Conservation (phyloP, 2,113 vertebrate species). For the Globicephala melas region DNA sequence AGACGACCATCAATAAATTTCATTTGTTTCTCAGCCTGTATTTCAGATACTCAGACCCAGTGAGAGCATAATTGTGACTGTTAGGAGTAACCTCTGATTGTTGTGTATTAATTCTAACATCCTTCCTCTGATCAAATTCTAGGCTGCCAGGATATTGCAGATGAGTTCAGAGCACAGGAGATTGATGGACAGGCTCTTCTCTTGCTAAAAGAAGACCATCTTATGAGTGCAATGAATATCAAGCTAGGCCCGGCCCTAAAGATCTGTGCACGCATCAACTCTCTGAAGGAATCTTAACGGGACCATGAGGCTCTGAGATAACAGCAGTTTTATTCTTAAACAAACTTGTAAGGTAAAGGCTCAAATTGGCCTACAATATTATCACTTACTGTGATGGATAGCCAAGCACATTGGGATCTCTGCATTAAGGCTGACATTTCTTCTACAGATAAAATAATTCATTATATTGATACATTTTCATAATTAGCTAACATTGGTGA, state of each 20-base stretch:
- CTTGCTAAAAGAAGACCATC: conserved; percentile 96
- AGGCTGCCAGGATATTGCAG: conserved; percentile 97
- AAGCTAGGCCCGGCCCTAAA: conserved; percentile 97
- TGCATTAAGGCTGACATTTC: conserved; percentile 66
- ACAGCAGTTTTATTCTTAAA: conserved; percentile 58
- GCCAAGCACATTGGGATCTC: conserved; percentile 63
- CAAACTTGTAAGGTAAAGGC: conserved; percentile 72
- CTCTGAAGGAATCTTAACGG: conserved; percentile 91
- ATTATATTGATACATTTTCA: conserved; percentile 65
- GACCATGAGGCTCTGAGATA: conserved; percentile 55
- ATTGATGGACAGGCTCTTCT: conserved; percentile 98
- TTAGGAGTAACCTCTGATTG: background rate
- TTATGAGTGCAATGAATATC: conserved; percentile 99
- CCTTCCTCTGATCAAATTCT: conserved; percentile 57
- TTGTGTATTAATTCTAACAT: conserved; percentile 7
- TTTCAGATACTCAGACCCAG: conserved; percentile 47
- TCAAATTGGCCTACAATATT: conserved; percentile 66
- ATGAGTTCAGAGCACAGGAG: conserved; percentile 97
- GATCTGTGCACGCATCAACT: conserved; percentile 98
- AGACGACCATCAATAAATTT: conserved; percentile 33
- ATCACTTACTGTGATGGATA: conserved; percentile 69
- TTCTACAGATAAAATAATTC: conserved; percentile 69
- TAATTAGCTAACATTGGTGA: conserved; percentile 57
- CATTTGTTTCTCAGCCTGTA: conserved; percentile 52
- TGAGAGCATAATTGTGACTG: conserved; percentile 18